Evolutionary conservation across 1,140 invertebrate genomes (phyloP), one percentile per base, ranked within the genome.

Genomic region (Lethocerus indicus): DNA sequence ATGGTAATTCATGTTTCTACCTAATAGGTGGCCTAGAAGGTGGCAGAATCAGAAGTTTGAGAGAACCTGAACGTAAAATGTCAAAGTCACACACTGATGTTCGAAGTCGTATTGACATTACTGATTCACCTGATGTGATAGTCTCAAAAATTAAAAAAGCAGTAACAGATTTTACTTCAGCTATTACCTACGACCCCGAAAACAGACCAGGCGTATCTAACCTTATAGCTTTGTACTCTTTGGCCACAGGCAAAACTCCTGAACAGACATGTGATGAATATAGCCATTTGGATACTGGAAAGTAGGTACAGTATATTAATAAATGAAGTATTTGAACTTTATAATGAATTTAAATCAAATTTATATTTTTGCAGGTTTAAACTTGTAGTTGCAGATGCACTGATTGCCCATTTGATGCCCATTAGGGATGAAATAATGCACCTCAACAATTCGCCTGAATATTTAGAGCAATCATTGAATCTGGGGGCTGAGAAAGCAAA

Each of bases 1-100:
- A n/a, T n/a, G n/a, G n/a, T n/a, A n/a, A n/a, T n/a, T n/a, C n/a
- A n/a, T n/a, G n/a, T n/a, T n/a, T n/a, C n/a, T n/a, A n/a, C n/a
- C n/a, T n/a, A n/a, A n/a, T n/a, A n/a, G n/a, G n/a, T n/a, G n/a
- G n/a, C n/a, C n/a, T n/a, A n/a, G n/a, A n/a, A 37, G 52, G 29
- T 51, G 50, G 48, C 18, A 70, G 85, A 35, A 68, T 95, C 18
- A 76, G 77, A 59, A 93, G 86, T 62, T 65, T 96, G 14, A 70
- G 85, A 29, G 77, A 92, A 60, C 87, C 93, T 1, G 59, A 60
- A 0, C 84, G 86, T 59, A 99, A 99, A 71, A 98, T 98, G 95
- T 98, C 94, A 5, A 99, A 98, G 69, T 98, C 94, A 0, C 84
- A 92, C 56, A 54, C 67, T 0, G 79, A 90, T 70, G 58, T 70